Percentiles rank a stretch among this genome's conserved stretches.
Evolutionary conservation across 1,140 invertebrate genomes (phyloP).

Genomic region (Drosophila nasuta): DNA sequence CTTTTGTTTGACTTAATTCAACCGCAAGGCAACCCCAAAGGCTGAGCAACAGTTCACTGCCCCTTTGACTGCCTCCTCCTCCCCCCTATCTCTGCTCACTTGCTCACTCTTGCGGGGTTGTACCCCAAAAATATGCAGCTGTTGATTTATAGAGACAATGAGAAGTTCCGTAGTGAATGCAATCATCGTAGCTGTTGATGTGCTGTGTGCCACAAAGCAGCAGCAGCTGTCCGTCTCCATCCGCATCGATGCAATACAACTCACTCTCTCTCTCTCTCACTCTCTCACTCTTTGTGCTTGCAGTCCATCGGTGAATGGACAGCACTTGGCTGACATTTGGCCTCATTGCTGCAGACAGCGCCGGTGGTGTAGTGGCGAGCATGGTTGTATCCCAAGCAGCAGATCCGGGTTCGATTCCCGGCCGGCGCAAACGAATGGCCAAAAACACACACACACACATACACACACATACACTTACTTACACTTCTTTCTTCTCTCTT

Average conservation of each 20-base stretch:
- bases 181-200: constrained; percentile 55
- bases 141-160: constrained; percentile 72
- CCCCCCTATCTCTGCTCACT: neutral
- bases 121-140: constrained; percentile 51
- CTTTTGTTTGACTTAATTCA: constrained; percentile 77
- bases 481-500: too few species aligned
- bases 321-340: constrained; percentile 16
- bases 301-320: constrained; percentile 69
- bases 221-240: constrained; percentile 33
- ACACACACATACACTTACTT: too few species aligned
- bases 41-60: constrained; percentile 3
- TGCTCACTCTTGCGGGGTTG: too few species aligned
- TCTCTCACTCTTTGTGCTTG: neutral
- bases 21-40: constrained; percentile 53
- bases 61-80: neutral
- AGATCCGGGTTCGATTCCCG: constrained; percentile 95
- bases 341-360: constrained; percentile 59
- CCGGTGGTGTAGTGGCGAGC: constrained; percentile 94
- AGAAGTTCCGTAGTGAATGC: constrained; percentile 53
- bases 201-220: constrained; percentile 52
- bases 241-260: neutral
- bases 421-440: constrained; percentile 86
- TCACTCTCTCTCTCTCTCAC: neutral
- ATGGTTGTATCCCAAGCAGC: constrained; percentile 96
- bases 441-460: too few species aligned